Evolutionary conservation across 2,113 vertebrate genomes (phyloP).

Genomic region (Tinamus guttatus): DNA sequence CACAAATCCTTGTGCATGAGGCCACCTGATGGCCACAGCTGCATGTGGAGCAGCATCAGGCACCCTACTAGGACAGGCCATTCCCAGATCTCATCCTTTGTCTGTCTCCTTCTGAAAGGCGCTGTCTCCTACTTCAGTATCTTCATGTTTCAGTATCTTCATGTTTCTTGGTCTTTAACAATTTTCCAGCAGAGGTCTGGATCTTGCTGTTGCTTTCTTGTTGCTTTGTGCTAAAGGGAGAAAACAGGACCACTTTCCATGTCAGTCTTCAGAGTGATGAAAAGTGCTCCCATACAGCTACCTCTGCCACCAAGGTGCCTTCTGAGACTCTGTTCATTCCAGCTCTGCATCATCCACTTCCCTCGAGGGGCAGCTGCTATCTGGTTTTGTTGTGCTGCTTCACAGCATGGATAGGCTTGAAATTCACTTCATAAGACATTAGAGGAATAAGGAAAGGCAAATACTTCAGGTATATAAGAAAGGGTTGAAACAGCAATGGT

Average conservation of each 20-base stretch:
- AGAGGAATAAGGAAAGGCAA: too few relatives aligned
- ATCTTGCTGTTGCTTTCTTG: fast-evolving
- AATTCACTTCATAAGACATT: too few relatives aligned
- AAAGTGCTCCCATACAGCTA: neutral
- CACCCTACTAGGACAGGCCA: too few relatives aligned
- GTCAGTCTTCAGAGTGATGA: neutral
- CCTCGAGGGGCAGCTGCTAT: neutral
- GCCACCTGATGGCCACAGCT: too few relatives aligned
- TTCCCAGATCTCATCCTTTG: too few relatives aligned
- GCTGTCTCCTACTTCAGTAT: fast-evolving
- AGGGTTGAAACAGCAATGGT: too few relatives aligned
- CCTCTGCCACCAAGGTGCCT: neutral
- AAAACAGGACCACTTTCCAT: neutral
- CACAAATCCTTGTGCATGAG: neutral
- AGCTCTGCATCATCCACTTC: neutral
- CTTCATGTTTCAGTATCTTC: neutral
- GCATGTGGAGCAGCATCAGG: too few relatives aligned
- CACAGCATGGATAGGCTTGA: too few relatives aligned
- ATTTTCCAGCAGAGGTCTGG: neutral
- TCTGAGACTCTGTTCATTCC: neutral
- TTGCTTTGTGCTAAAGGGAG: neutral
- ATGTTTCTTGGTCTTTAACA: neutral
- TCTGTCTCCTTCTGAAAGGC: neutral
- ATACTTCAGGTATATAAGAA: too few relatives aligned
- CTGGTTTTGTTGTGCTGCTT: too few relatives aligned